Percentiles rank a stretch among this genome's conserved stretches.
phyloP scores from a whole-genome alignment of 1,140 invertebrate genomes.

The Drosophila persimilis region DNA sequence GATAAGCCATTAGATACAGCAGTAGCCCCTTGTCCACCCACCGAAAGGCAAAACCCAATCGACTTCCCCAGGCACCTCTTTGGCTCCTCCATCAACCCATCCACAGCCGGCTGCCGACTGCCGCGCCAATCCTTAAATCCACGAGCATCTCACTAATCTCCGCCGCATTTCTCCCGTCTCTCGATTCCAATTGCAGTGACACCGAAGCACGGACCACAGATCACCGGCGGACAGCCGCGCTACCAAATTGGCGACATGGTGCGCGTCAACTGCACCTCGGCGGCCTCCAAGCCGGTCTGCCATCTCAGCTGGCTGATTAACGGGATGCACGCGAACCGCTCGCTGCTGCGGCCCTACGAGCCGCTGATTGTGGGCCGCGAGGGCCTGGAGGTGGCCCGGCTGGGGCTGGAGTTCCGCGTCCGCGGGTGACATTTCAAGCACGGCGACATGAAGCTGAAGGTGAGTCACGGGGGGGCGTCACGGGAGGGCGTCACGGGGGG shows the following conservation, averaged over 20 bases:
- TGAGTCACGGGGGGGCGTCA: conserved; percentile 59
- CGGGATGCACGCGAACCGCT: conserved; percentile 88
- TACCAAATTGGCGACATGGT: conserved; percentile 93
- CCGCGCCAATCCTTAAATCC: conserved; percentile 7
- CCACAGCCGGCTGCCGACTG: neutral
- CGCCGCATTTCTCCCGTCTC: neutral
- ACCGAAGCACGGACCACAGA: conserved; percentile 91
- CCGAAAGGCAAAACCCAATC: no score
- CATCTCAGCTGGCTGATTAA: conserved; percentile 95
- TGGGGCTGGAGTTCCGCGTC: conserved; percentile 90
- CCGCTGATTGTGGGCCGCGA: conserved; percentile 76
- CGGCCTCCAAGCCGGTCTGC: conserved; percentile 91
- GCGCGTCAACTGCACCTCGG: conserved; percentile 92
- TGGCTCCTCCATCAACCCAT: neutral
- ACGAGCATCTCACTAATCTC: conserved; percentile 13
- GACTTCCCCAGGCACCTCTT: no score
- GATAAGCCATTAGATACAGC: no score
- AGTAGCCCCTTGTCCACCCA: no score
- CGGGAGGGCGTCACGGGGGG: neutral
- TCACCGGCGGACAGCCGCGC: conserved; percentile 89
- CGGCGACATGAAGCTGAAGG: conserved; percentile 93
- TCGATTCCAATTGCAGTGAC: conserved; percentile 86
- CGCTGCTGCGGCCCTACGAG: conserved; percentile 78
- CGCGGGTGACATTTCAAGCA: conserved; percentile 90
- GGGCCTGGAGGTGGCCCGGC: conserved; percentile 88